Percentiles rank a stretch among this genome's conserved stretches.
Evolutionary conservation across 2,113 vertebrate genomes (phyloP).

Genomic region (Poeciliopsis retropinna): DNA sequence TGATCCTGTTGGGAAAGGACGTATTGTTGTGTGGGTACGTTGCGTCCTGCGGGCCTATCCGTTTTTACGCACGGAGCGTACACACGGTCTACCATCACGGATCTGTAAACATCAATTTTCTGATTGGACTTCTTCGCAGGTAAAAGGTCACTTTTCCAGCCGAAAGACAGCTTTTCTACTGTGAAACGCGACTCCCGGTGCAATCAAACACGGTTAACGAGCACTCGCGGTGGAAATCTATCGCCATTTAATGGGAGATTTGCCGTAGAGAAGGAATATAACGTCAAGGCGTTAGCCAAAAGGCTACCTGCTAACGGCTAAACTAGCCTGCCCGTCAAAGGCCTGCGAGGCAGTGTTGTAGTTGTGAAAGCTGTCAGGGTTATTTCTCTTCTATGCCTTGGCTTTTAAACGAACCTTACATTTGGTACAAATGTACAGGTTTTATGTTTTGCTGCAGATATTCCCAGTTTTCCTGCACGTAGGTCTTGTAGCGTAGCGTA

Average conservation of each 20-base stretch:
- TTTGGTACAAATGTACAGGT: background rate
- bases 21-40: constrained; percentile 71
- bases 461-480: background rate
- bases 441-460: background rate
- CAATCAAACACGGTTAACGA: background rate
- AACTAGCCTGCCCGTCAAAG: constrained; percentile 36
- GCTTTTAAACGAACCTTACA: fast-evolving
- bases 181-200: fast-evolving
- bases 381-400: background rate
- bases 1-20: constrained; percentile 65
- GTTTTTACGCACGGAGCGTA: constrained; percentile 78
- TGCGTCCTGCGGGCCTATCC: constrained; percentile 72
- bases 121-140: constrained; percentile 75
- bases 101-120: constrained; percentile 80
- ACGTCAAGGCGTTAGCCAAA: constrained; percentile 57
- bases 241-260: constrained; percentile 33
- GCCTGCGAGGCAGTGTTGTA: background rate
- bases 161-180: background rate
- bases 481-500: constrained; percentile 29
- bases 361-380: background rate
- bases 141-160: constrained; percentile 55
- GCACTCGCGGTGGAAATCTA: background rate
- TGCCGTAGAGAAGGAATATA: constrained; percentile 45
- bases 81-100: constrained; percentile 65
- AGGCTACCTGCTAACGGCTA: constrained; percentile 53